These are phyloP conservation scores for Erythrocercus mccallii DNA, from an alignment of 2,113 vertebrate species.

Conservation along the genomic window DNA sequence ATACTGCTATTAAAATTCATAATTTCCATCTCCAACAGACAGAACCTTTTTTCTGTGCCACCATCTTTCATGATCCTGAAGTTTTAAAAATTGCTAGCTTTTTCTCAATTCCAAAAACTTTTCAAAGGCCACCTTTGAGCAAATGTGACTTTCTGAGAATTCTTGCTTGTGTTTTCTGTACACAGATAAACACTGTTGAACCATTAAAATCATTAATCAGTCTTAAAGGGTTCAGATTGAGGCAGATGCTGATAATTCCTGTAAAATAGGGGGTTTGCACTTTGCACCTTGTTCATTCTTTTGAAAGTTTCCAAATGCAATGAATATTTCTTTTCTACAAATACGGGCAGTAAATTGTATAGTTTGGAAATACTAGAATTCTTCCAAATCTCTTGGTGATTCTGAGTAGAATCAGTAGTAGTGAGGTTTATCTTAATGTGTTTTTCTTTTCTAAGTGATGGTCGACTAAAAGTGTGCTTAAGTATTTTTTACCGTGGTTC, in stretches of 20 bases:
- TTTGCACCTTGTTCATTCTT: neutral
- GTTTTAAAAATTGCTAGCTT: neutral
- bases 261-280: neutral
- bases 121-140: neutral
- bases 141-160: neutral
- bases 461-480: neutral
- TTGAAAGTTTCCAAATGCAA: neutral
- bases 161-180: neutral
- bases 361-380: neutral
- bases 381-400: neutral
- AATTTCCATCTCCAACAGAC: neutral
- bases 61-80: neutral
- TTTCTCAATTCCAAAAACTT: neutral
- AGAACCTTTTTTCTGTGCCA: neutral
- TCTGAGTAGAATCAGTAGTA: neutral
- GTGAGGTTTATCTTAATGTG: neutral
- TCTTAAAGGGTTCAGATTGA: neutral
- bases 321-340: neutral
- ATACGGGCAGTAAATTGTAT: neutral
- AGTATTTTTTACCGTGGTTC: neutral
- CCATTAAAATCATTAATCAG: neutral
- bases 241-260: neutral
- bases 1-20: neutral
- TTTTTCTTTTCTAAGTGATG: neutral
- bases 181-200: neutral